These are phyloP conservation scores for Accipiter virgatus DNA, from an alignment of 2,113 vertebrate genomes.

Conservation along the genomic window DNA sequence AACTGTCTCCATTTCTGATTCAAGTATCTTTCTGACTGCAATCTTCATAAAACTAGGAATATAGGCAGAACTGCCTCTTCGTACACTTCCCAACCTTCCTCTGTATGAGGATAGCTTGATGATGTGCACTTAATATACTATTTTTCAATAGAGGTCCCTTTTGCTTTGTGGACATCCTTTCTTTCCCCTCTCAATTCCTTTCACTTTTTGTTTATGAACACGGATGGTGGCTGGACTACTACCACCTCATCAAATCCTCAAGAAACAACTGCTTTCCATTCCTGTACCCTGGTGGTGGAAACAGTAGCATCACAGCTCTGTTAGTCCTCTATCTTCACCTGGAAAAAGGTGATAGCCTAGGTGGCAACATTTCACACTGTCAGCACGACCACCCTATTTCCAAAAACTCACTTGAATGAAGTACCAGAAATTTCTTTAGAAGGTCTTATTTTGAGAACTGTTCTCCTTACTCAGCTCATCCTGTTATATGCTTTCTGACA, in stretches of 20 bases:
- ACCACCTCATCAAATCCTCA: neutral
- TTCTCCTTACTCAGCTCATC: neutral
- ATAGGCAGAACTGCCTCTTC: neutral
- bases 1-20: neutral
- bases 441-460: neutral
- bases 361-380: neutral
- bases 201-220: neutral
- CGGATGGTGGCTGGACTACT: neutral
- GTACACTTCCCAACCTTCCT: neutral
- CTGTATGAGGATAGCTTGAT: neutral
- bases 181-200: neutral
- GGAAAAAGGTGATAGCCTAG: neutral
- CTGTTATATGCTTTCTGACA: neutral
- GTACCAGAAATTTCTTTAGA: neutral
- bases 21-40: neutral
- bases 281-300: neutral
- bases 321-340: neutral
- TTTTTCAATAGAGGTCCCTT: neutral
- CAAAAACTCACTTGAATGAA: neutral
- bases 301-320: neutral
- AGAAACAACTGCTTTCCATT: neutral
- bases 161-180: neutral
- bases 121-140: neutral
- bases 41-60: neutral
- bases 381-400: neutral